Evolutionary conservation across 2,113 vertebrate genomes (phyloP).

Genomic region (Eptesicus fuscus): DNA sequence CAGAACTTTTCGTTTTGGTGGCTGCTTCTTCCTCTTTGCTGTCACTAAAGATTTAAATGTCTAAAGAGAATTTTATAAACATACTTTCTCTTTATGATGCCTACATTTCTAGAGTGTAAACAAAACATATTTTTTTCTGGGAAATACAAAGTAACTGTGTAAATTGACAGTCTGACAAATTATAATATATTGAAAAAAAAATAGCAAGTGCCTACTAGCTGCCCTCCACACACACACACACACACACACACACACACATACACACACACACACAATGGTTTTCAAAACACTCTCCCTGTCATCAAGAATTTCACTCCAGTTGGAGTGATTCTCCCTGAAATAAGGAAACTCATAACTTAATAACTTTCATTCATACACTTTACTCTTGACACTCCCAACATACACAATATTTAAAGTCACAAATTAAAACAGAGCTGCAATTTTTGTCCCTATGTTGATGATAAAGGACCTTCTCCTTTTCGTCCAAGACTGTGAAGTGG

Average conservation of each 20-base stretch:
- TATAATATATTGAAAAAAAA: not conserved
- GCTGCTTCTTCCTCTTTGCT: slow-evolving; percentile 14
- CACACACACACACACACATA: not conserved
- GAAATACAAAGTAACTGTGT: not conserved
- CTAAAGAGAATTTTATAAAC: slow-evolving; percentile 21
- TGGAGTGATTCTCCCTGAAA: not conserved
- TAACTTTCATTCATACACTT: not conserved
- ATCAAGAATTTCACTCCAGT: not conserved
- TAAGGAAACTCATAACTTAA: not conserved
- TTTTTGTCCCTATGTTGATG: not conserved
- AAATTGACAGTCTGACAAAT: not conserved
- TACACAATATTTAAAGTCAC: not conserved
- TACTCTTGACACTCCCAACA: not conserved
- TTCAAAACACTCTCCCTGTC: not conserved
- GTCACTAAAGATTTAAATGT: slow-evolving; percentile 57
- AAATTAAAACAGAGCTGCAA: not conserved
- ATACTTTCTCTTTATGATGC: slow-evolving; percentile 21
- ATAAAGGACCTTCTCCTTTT: not conserved
- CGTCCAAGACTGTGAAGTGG: not conserved
- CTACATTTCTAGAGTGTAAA: not conserved
- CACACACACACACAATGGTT: not conserved
- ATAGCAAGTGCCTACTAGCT: not conserved
- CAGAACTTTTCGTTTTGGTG: not conserved
- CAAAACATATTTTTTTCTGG: not conserved
- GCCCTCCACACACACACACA: not conserved